phyloP scores from a whole-genome alignment of 2,888 invertebrate species.

The Onchidella celtica region DNA sequence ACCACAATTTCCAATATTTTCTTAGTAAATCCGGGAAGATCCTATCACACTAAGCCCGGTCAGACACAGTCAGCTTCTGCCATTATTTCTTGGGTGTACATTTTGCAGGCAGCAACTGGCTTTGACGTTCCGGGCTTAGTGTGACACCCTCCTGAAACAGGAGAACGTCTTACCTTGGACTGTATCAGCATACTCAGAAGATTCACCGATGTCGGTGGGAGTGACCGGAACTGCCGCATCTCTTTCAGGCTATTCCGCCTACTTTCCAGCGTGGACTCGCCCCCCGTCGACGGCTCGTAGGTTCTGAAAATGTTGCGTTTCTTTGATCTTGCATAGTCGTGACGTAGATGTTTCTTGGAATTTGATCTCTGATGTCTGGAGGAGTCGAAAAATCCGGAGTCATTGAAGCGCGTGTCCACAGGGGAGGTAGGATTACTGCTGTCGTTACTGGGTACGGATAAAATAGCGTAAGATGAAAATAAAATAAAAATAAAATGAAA shows the following conservation, averaged over 20 bases:
- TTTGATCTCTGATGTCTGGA: conserved; percentile 75
- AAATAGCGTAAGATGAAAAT: too few relatives aligned
- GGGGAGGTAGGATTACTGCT: conserved; percentile 68
- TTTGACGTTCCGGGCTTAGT: too few relatives aligned
- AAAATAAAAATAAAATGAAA: too few relatives aligned
- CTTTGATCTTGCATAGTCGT: conserved; percentile 82
- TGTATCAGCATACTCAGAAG: conserved; percentile 82
- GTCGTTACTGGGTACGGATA: conserved; percentile 53
- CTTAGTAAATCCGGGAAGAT: too few relatives aligned
- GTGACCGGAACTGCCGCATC: conserved; percentile 82
- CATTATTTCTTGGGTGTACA: too few relatives aligned
- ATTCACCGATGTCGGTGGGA: conserved; percentile 82
- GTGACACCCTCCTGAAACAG: too few relatives aligned
- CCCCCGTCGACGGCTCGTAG: conserved; percentile 68
- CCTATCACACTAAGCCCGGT: too few relatives aligned
- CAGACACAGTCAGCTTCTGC: too few relatives aligned
- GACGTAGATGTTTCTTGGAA: conserved; percentile 81
- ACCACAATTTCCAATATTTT: too few relatives aligned
- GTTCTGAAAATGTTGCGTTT: conserved; percentile 81
- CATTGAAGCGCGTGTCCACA: conserved; percentile 58
- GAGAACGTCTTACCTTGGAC: conserved; percentile 80
- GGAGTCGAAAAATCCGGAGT: conserved; percentile 65
- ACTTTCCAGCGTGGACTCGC: conserved; percentile 69
- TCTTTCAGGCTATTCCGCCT: conserved; percentile 82
- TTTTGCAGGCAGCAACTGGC: too few relatives aligned